Evolutionary conservation across 35 echinoderm and acorn worm genomes (phyloP).

Genomic region (Diadema setosum): DNA sequence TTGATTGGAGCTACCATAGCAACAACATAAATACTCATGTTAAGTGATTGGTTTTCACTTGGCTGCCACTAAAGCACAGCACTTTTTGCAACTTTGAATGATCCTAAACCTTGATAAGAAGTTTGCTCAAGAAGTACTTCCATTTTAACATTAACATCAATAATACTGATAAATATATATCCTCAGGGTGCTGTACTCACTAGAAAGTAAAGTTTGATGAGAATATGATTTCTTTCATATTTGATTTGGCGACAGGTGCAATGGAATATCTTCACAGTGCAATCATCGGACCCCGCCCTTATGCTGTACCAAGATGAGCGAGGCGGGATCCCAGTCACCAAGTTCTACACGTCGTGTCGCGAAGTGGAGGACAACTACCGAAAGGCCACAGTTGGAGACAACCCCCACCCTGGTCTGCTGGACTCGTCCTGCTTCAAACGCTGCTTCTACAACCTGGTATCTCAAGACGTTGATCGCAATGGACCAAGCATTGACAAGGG

Average conservation of each 20-base stretch:
- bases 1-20: no score
- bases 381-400: conserved; percentile 46
- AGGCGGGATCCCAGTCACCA: conserved; percentile 83
- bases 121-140: no score
- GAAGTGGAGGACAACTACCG: conserved; percentile 93
- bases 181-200: no score
- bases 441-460: conserved; percentile 90
- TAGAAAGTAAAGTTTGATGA: no score
- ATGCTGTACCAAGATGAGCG: conserved; percentile 82
- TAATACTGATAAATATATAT: no score
- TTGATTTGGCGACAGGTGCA: conserved; percentile 90
- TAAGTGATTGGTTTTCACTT: no score
- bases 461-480: conserved; percentile 22
- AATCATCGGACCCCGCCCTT: conserved; percentile 81
- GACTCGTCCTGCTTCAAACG: conserved; percentile 43
- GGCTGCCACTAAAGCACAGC: no score
- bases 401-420: neutral
- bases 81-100: no score
- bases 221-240: no score
- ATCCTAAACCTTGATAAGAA: no score
- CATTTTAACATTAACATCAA: no score
- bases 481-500: conserved; percentile 68
- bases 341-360: conserved; percentile 88
- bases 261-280: conserved; percentile 99
- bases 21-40: no score